Conservation (phyloP, 2,888 invertebrate genomes). For the Microdon myrmicae region DNA sequence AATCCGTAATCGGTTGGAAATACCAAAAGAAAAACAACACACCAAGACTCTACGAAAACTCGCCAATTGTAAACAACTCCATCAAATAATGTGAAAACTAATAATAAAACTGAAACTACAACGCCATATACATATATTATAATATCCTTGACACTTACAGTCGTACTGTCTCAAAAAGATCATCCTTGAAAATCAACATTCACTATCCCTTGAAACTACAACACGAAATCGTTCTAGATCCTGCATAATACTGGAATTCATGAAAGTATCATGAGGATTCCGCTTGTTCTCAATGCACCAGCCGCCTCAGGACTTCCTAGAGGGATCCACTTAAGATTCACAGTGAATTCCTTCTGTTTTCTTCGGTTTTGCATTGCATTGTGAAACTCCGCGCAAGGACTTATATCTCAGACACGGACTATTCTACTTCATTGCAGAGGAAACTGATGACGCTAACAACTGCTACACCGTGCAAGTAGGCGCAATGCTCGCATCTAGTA, state of each 20-base stretch:
- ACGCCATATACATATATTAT: no score
- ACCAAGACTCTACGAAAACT: no score
- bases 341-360: slow-evolving; percentile 38
- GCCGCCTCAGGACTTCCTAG: background rate
- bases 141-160: slow-evolving; percentile 51
- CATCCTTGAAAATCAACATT: slow-evolving; percentile 36
- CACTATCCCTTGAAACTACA: slow-evolving; percentile 15
- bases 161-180: slow-evolving; percentile 46
- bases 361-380: slow-evolving; percentile 17
- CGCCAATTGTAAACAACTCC: no score
- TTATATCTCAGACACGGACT: slow-evolving; percentile 34
- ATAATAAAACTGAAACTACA: no score
- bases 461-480: slow-evolving; percentile 29
- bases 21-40: no score
- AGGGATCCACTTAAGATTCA: background rate
- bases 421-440: slow-evolving; percentile 20
- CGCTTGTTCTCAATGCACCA: background rate
- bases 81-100: no score
- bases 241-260: no score
- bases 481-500: slow-evolving; percentile 37
- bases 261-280: no score
- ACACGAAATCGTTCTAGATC: background rate
- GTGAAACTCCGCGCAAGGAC: slow-evolving; percentile 39
- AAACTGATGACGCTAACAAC: slow-evolving; percentile 12
- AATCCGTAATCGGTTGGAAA: no score